Percentiles rank a stretch among this genome's conserved stretches.
Conservation (phyloP, 2,888 invertebrate genomes). For the Drosophila paranaensis region DNA sequence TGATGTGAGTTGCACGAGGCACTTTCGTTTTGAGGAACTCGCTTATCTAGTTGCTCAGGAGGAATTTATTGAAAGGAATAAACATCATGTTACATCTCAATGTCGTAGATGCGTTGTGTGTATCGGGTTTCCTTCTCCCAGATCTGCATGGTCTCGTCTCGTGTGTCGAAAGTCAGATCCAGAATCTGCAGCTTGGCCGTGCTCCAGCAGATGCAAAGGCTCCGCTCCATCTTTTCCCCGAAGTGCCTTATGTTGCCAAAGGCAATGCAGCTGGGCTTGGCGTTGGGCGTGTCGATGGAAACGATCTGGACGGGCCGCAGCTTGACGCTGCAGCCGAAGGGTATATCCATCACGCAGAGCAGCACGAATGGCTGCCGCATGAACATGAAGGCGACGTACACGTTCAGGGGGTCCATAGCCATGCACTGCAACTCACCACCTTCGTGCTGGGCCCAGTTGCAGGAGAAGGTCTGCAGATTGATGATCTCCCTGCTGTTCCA, state of each 20-base stretch:
- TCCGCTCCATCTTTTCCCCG: fast-evolving
- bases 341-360: constrained; percentile 11
- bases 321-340: neutral
- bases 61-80: neutral
- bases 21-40: too few species aligned
- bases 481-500: constrained; percentile 15
- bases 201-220: constrained; percentile 37
- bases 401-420: constrained; percentile 32
- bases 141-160: neutral
- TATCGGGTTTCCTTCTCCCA: neutral
- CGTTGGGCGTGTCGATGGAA: fast-evolving
- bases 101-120: fast-evolving
- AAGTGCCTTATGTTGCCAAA: neutral
- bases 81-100: neutral
- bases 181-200: constrained; percentile 15
- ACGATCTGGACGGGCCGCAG: constrained; percentile 20
- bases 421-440: constrained; percentile 20
- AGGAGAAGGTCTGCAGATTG: constrained; percentile 1
- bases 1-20: neutral
- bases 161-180: neutral
- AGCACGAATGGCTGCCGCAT: constrained; percentile 30
- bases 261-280: constrained; percentile 31
- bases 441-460: neutral
- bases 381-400: constrained; percentile 41
- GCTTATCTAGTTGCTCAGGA: neutral